Evolutionary conservation across 2,888 invertebrate genomes (phyloP).

Genomic region (Steinernema hermaphroditum): DNA sequence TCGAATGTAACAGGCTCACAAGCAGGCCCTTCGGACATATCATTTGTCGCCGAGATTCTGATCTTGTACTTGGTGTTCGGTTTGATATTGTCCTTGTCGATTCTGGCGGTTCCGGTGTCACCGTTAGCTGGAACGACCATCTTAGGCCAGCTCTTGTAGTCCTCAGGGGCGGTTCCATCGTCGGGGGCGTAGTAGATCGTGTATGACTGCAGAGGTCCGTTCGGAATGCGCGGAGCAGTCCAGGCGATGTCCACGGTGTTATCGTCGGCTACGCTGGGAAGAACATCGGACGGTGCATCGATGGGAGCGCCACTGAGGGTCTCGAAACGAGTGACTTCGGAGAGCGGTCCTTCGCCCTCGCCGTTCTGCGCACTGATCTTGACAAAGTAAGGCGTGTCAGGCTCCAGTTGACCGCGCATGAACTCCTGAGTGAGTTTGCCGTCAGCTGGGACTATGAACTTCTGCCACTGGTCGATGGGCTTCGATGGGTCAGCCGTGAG

Average conservation of each 20-base stretch:
- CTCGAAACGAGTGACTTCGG: constrained; percentile 56
- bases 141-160: constrained; percentile 60
- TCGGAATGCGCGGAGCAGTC: constrained; percentile 45
- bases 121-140: constrained; percentile 45
- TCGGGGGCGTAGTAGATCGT: constrained; percentile 62
- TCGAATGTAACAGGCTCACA: constrained; percentile 56
- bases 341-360: constrained; percentile 59
- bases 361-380: constrained; percentile 60
- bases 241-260: constrained; percentile 62
- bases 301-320: constrained; percentile 64
- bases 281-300: constrained; percentile 60
- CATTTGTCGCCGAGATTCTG: constrained; percentile 62
- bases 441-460: constrained; percentile 44
- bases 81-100: constrained; percentile 55
- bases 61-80: constrained; percentile 42
- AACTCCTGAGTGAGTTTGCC: constrained; percentile 41
- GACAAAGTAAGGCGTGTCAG: constrained; percentile 64
- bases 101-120: constrained; percentile 48
- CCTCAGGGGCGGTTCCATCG: constrained; percentile 49
- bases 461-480: constrained; percentile 63
- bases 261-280: constrained; percentile 56
- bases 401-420: constrained; percentile 61
- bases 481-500: constrained; percentile 63
- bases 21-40: constrained; percentile 63
- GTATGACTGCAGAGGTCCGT: constrained; percentile 44